Conservation (phyloP, 2,797 vertebrate species). For the Picus viridis region DNA sequence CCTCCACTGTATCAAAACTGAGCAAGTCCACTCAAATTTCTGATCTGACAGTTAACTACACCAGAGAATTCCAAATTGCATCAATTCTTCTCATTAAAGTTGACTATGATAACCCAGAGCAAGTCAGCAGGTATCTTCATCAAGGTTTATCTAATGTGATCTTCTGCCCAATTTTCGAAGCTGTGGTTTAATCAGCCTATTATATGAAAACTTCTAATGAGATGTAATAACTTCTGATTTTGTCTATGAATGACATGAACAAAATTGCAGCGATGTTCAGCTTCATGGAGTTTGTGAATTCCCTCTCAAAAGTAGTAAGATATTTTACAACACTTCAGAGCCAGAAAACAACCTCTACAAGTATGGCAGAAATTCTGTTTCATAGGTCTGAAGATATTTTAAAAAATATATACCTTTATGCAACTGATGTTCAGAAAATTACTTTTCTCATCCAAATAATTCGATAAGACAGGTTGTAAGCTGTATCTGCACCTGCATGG, state of each 20-base stretch:
- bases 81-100: background rate
- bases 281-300: background rate
- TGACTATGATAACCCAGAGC: slow-evolving; percentile 3
- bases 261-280: background rate
- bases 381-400: background rate
- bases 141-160: background rate
- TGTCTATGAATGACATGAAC: background rate
- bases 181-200: background rate
- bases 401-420: background rate
- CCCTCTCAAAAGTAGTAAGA: background rate
- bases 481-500: background rate
- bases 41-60: background rate
- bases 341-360: background rate
- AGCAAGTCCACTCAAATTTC: background rate
- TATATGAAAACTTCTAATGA: slow-evolving; percentile 6
- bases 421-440: background rate
- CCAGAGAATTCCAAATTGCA: background rate
- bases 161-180: background rate
- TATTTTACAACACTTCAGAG: background rate
- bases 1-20: background rate
- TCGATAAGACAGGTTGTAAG: background rate
- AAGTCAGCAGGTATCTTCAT: slow-evolving; percentile 15
- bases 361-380: background rate
- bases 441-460: background rate
- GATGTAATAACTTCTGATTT: background rate